Conservation (phyloP, 1,140 invertebrate species). For the Conus ventricosus region DNA sequence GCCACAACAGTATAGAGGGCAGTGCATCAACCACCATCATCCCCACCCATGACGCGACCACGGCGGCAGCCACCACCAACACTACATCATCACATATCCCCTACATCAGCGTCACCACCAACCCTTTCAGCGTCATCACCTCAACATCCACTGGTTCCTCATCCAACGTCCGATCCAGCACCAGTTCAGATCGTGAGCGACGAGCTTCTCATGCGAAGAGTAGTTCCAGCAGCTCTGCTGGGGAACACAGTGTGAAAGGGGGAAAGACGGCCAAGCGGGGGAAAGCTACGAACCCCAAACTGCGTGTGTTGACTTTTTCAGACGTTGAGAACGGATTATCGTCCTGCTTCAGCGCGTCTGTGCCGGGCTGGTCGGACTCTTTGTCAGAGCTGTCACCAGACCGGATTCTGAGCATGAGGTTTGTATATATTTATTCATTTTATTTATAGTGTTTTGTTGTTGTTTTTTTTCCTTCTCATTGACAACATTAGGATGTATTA, state of each 20-base stretch:
- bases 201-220: neutral
- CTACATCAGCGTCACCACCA: neutral
- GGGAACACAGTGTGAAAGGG: conserved; percentile 28
- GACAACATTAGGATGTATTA: no score
- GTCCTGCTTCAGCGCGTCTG: conserved; percentile 8
- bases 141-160: neutral
- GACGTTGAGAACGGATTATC: conserved; percentile 29
- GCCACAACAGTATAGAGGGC: neutral
- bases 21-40: neutral
- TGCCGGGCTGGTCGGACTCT: conserved; percentile 28
- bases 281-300: neutral
- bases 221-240: neutral
- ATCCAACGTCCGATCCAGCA: neutral
- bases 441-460: no score
- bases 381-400: neutral
- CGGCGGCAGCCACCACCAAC: neutral
- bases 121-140: conserved; percentile 14
- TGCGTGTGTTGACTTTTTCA: conserved; percentile 20
- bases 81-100: neutral
- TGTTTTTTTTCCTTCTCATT: no score
- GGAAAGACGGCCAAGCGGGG: conserved; percentile 34
- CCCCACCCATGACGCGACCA: neutral
- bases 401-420: conserved; percentile 14
- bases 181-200: neutral
- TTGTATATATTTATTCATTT: no score